Percentiles rank a stretch among this genome's conserved stretches.
These are phyloP conservation scores for Puffinus mauretanicus DNA, from an alignment of 2,113 vertebrate genomes.

Conservation along the genomic window DNA sequence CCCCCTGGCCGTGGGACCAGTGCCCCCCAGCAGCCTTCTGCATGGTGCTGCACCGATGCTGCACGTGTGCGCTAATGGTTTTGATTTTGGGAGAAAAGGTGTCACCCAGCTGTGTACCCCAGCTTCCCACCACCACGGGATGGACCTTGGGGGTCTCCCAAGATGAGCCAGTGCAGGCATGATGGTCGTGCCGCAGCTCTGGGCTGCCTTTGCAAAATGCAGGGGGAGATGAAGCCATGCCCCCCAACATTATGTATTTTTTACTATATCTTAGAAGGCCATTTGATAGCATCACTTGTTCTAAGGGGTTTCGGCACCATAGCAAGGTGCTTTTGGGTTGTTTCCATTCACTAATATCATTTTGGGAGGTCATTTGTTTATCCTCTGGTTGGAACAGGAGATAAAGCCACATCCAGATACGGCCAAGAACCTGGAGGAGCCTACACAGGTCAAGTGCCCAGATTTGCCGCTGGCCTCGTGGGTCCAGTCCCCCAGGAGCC, in stretches of 20 bases:
- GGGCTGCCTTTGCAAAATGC: not conserved
- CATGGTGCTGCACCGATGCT: not conserved
- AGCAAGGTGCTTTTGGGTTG: not conserved
- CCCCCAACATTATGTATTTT: accelerated
- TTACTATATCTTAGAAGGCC: not conserved
- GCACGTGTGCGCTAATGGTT: accelerated
- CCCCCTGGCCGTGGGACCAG: accelerated
- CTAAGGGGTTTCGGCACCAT: no score
- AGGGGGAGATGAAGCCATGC: not conserved
- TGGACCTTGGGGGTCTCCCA: no score
- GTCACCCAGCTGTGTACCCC: not conserved
- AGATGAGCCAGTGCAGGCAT: accelerated
- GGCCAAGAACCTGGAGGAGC: not conserved
- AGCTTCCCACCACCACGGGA: not conserved
- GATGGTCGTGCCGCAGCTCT: not conserved
- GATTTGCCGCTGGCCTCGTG: not conserved
- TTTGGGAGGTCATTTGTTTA: not conserved
- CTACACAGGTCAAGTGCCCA: not conserved
- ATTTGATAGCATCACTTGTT: not conserved
- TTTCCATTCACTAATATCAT: not conserved
- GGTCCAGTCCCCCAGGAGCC: accelerated
- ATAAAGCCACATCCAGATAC: accelerated
- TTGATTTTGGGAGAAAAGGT: not conserved
- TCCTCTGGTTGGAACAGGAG: not conserved
- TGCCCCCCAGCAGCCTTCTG: not conserved